Conservation (phyloP, 1,140 invertebrate genomes). For the Vanessa tameamea region DNA sequence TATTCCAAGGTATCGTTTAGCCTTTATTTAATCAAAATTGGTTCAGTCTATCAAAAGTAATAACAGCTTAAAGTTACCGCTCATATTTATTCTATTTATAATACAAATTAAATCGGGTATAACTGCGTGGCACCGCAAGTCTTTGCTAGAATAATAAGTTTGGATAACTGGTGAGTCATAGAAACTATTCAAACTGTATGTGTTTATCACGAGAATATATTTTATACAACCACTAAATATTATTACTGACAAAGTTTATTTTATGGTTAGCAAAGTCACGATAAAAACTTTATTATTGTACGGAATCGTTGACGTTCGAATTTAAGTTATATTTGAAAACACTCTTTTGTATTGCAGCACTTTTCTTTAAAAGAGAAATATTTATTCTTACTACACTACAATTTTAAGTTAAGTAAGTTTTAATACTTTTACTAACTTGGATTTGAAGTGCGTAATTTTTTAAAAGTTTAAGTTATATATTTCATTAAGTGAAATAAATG, state of each 20-base stretch:
- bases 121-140: no score
- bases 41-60: no score
- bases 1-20: no score
- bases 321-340: background rate
- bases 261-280: background rate
- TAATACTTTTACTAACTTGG: background rate
- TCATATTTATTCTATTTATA: no score
- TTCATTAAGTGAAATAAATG: no score
- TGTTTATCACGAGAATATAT: background rate
- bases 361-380: background rate
- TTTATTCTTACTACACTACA: background rate
- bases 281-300: constrained; percentile 7
- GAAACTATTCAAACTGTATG: no score
- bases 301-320: background rate
- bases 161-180: no score
- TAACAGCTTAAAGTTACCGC: no score
- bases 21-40: no score
- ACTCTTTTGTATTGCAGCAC: background rate
- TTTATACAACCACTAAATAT: constrained; percentile 6
- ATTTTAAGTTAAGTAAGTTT: background rate
- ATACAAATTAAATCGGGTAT: no score
- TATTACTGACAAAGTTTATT: constrained; percentile 7
- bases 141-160: no score
- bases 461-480: background rate
- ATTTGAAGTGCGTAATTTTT: background rate